Evolutionary conservation across 2,113 vertebrate genomes (phyloP).

Genomic region (Mirza zaza): DNA sequence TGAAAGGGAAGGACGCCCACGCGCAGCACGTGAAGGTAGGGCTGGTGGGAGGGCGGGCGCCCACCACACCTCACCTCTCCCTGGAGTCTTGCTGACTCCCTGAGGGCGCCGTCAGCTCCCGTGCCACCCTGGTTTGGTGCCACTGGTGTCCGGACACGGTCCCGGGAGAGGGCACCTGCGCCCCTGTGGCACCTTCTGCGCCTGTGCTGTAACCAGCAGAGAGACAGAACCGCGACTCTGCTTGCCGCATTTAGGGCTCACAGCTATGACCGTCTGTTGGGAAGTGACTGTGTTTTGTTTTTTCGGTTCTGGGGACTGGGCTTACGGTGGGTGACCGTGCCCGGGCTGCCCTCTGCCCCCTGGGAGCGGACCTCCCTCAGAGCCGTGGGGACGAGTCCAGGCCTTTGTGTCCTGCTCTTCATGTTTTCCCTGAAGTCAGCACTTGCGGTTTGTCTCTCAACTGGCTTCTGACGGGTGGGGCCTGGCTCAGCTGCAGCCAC

Average conservation of each 20-base stretch:
- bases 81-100: too few species aligned
- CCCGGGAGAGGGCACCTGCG: rapidly evolving
- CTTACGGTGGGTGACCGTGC: neutral
- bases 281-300: too few species aligned
- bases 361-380: neutral
- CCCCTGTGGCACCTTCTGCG: neutral
- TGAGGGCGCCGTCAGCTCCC: too few species aligned
- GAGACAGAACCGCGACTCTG: neutral
- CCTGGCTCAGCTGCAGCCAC: neutral
- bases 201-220: rapidly evolving
- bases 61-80: too few species aligned
- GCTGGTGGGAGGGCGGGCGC: neutral
- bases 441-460: neutral
- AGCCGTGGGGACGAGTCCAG: neutral
- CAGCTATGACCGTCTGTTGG: neutral
- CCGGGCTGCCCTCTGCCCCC: neutral
- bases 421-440: neutral
- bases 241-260: neutral
- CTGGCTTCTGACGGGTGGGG: neutral
- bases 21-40: slow-evolving; percentile 91
- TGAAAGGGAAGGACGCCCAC: slow-evolving; percentile 85
- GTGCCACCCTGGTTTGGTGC: too few species aligned
- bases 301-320: neutral
- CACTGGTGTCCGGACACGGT: neutral
- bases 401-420: neutral